phyloP scores from a whole-genome alignment of 1,140 invertebrate genomes.

The Platyscapa corneri region DNA sequence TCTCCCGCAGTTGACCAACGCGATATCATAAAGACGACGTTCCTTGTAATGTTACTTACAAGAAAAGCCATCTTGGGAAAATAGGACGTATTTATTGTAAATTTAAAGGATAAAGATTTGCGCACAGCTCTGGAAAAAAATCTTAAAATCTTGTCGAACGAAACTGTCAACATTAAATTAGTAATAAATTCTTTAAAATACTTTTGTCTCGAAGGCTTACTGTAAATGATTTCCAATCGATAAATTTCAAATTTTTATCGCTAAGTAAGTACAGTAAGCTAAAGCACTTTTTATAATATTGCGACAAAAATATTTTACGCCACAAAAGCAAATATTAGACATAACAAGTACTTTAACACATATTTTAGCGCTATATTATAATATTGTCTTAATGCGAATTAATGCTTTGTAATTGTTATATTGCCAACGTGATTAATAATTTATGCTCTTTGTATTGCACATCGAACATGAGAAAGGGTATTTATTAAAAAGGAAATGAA shows the following conservation, averaged over 20 bases:
- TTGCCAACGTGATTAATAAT: no score
- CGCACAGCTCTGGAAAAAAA: no score
- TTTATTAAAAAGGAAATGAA: no score
- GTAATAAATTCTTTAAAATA: background rate
- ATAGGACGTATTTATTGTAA: slow-evolving; percentile 8
- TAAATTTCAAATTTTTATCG: no score
- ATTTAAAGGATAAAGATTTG: background rate
- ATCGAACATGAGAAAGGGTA: no score
- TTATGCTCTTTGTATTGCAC: no score
- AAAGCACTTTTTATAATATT: no score
- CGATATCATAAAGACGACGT: slow-evolving; percentile 22
- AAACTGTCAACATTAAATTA: slow-evolving; percentile 8
- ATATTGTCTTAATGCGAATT: background rate
- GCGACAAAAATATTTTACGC: no score
- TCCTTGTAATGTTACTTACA: background rate
- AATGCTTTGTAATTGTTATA: no score
- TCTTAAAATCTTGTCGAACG: no score
- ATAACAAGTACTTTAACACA: background rate
- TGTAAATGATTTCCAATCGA: no score
- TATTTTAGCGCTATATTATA: background rate
- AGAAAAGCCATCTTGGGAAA: background rate
- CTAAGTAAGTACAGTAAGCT: no score
- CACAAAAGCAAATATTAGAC: background rate
- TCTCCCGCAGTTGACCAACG: background rate
- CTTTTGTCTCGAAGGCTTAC: background rate